Percentiles rank a stretch among this genome's conserved stretches.
Conservation (phyloP, 1,140 invertebrate genomes). For the Apis mellifera region DNA sequence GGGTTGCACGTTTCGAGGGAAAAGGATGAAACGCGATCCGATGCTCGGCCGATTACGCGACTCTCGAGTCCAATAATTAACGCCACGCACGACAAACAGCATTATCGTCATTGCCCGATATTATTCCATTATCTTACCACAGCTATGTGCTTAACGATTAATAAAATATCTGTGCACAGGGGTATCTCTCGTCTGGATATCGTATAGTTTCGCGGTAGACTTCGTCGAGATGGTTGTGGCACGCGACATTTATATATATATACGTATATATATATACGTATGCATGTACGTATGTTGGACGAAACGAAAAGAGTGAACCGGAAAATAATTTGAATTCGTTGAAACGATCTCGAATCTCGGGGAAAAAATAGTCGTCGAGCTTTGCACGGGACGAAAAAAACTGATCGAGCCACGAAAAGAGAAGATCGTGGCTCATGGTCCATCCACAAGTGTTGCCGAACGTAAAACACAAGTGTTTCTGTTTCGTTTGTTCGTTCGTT, state of each 20-base stretch:
- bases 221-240: constrained; percentile 35
- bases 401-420: too few species aligned
- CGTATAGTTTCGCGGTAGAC: constrained; percentile 73
- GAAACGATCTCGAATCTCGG: too few species aligned
- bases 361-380: too few species aligned
- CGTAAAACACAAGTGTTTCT: constrained; percentile 68
- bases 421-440: neutral
- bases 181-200: constrained; percentile 68
- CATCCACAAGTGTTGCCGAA: constrained; percentile 5
- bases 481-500: constrained; percentile 13
- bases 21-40: too few species aligned
- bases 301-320: neutral
- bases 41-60: neutral
- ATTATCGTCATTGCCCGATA: constrained; percentile 75
- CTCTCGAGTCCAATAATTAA: constrained; percentile 69
- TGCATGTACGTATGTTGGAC: too few species aligned
- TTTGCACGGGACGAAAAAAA: too few species aligned
- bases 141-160: constrained; percentile 77
- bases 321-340: too few species aligned
- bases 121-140: constrained; percentile 75
- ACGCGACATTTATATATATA: too few species aligned
- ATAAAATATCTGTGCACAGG: constrained; percentile 72
- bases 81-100: constrained; percentile 67
- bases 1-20: too few species aligned
- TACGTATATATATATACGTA: too few species aligned